A percentile compares a stretch with the other conserved stretches of the same genome.
These are phyloP conservation scores for Acropora yongei DNA, from an alignment of 64 coral and sea anemone species.

Conservation along the genomic window DNA sequence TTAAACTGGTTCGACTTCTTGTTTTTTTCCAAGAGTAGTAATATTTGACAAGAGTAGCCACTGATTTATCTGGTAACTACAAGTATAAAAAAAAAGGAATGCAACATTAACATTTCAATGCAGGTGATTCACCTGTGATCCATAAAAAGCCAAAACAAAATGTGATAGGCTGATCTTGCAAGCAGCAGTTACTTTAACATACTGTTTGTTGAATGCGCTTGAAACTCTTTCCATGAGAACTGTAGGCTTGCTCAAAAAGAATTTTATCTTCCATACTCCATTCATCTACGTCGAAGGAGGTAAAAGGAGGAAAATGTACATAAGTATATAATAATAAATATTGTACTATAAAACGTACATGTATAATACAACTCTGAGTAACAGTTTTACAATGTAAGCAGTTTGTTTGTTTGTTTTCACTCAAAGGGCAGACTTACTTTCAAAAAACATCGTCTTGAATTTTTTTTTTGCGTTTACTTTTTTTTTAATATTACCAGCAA, in stretches of 20 bases:
- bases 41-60: constrained; percentile 95
- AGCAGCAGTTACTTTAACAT: not conserved
- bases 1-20: constrained; percentile 96
- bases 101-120: not conserved
- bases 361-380: too few species aligned
- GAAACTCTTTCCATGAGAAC: constrained; percentile 98
- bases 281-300: constrained; percentile 67
- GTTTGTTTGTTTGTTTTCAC: too few species aligned
- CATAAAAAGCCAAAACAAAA: not conserved
- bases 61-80: constrained; percentile 93
- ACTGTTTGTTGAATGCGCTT: constrained; percentile 98
- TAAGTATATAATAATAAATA: not conserved
- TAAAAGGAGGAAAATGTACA: not conserved
- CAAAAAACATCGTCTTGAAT: too few species aligned
- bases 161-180: not conserved
- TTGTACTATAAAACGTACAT: too few species aligned
- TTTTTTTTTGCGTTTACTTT: too few species aligned
- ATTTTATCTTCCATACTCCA: constrained; percentile 99
- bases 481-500: too few species aligned
- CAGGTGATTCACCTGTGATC: not conserved
- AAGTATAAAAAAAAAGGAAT: not conserved
- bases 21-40: constrained; percentile 99
- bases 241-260: constrained; percentile 99
- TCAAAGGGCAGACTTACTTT: too few species aligned
- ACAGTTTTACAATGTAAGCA: too few species aligned